These are phyloP conservation scores for Lateolabrax maculatus DNA, from an alignment of 2,797 vertebrate species.

Conservation along the genomic window DNA sequence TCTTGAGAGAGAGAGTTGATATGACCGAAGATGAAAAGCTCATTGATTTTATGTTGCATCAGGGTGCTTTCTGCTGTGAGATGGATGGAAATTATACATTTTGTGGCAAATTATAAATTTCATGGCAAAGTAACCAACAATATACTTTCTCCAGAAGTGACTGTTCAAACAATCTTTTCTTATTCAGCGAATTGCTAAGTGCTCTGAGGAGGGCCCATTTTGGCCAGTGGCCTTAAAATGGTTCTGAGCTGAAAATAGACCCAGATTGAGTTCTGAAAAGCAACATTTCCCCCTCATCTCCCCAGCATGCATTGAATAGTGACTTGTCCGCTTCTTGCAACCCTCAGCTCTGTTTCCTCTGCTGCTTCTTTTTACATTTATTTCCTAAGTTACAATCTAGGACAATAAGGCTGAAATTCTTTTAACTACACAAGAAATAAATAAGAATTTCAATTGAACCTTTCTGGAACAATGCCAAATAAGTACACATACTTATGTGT, in stretches of 20 bases:
- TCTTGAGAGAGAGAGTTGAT: constrained; percentile 14
- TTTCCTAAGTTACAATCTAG: not conserved
- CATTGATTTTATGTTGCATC: constrained; percentile 21
- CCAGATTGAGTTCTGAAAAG: constrained; percentile 33
- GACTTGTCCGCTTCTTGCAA: constrained; percentile 23
- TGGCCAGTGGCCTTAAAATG: constrained; percentile 30
- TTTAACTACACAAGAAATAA: not conserved
- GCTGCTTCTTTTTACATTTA: constrained; percentile 7
- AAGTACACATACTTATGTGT: not conserved
- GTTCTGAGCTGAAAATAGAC: constrained; percentile 29
- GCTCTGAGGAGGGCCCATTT: constrained; percentile 21
- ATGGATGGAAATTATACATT: constrained; percentile 17
- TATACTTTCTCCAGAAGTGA: not conserved
- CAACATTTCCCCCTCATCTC: constrained; percentile 25
- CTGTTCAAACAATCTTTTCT: not conserved
- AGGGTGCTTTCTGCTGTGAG: not conserved
- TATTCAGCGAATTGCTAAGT: not conserved
- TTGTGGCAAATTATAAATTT: not conserved
- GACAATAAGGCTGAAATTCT: not conserved
- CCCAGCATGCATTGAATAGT: constrained; percentile 21
- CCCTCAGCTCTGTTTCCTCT: constrained; percentile 7
- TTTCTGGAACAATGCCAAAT: not conserved
- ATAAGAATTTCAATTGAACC: not conserved
- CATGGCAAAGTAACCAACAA: not conserved
- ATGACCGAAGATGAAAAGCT: constrained; percentile 23